Conservation (phyloP, 1,140 invertebrate genomes). For the Procambarus virginalis region DNA sequence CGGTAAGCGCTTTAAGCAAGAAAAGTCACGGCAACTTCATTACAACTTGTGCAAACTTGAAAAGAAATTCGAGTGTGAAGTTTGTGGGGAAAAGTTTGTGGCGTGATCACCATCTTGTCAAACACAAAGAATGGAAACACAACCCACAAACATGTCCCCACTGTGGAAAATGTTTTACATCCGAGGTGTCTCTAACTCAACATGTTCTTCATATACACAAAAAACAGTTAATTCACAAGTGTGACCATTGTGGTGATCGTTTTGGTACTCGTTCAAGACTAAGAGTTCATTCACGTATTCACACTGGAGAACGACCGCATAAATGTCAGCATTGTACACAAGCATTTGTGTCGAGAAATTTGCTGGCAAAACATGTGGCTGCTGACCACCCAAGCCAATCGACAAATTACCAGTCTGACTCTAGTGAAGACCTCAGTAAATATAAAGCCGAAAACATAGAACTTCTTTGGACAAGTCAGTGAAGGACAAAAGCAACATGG, state of each 20-base stretch:
- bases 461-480: slow-evolving; percentile 24
- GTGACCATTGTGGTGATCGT: slow-evolving; percentile 64
- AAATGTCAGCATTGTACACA: slow-evolving; percentile 60
- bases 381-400: slow-evolving; percentile 43
- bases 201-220: slow-evolving; percentile 70
- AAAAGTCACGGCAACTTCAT: slow-evolving; percentile 68
- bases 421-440: slow-evolving; percentile 50
- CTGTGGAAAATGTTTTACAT: slow-evolving; percentile 67
- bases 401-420: slow-evolving; percentile 53
- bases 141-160: slow-evolving; percentile 68
- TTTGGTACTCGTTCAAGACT: slow-evolving; percentile 58
- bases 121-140: slow-evolving; percentile 70
- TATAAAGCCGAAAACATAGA: slow-evolving; percentile 60
- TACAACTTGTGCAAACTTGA: slow-evolving; percentile 70
- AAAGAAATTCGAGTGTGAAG: slow-evolving; percentile 66
- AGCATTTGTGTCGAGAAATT: slow-evolving; percentile 67
- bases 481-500: slow-evolving; percentile 5
- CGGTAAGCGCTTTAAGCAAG: slow-evolving; percentile 69
- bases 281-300: slow-evolving; percentile 63
- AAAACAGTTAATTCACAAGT: slow-evolving; percentile 61
- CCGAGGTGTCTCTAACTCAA: slow-evolving; percentile 66
- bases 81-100: slow-evolving; percentile 70
- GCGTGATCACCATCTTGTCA: slow-evolving; percentile 66
- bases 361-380: slow-evolving; percentile 61
- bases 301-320: slow-evolving; percentile 67